Conservation (phyloP, 2,113 vertebrate genomes). For the Ictalurus furcatus region DNA sequence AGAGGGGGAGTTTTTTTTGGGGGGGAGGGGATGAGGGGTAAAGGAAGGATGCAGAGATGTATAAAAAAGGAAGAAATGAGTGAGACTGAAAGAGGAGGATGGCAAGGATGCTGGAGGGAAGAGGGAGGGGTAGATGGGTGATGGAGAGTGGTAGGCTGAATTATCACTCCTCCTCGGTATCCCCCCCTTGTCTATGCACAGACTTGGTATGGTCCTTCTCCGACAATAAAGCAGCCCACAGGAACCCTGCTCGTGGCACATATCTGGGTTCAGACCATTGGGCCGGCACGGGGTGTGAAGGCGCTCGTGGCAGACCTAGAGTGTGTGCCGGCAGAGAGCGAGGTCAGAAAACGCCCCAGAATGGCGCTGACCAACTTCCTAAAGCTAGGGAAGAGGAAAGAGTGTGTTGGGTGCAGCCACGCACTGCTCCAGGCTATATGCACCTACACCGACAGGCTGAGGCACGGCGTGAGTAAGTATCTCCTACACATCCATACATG, state of each 20-base stretch:
- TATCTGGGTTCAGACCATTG: conserved; percentile 80
- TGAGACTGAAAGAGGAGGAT: conserved; percentile 65
- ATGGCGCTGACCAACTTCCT: conserved; percentile 57
- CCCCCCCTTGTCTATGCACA: conserved; percentile 66
- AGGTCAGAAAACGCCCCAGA: conserved; percentile 66
- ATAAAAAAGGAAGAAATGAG: conserved; percentile 72
- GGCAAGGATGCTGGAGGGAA: conserved; percentile 64
- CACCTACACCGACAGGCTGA: conserved; percentile 55
- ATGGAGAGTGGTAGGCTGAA: conserved; percentile 65
- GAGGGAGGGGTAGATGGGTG: conserved; percentile 53
- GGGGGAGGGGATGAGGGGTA: conserved; percentile 21
- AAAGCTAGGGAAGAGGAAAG: conserved; percentile 19
- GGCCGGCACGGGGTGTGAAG: conserved; percentile 53
- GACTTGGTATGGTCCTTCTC: conserved; percentile 92
- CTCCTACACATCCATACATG: conserved; percentile 35
- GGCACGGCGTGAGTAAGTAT: conserved; percentile 72
- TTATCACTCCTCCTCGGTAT: conserved; percentile 73
- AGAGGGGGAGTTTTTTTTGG: conserved; percentile 50
- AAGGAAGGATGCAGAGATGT: conserved; percentile 60
- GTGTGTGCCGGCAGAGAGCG: conserved; percentile 59
- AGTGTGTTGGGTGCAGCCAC: conserved; percentile 41
- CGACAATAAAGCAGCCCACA: conserved; percentile 97
- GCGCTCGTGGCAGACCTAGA: conserved; percentile 56
- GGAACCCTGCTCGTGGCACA: conserved; percentile 90
- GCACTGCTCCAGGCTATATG: conserved; percentile 53